Evolutionary conservation across 2,888 invertebrate genomes (phyloP).

Genomic region (Furcula furcula): DNA sequence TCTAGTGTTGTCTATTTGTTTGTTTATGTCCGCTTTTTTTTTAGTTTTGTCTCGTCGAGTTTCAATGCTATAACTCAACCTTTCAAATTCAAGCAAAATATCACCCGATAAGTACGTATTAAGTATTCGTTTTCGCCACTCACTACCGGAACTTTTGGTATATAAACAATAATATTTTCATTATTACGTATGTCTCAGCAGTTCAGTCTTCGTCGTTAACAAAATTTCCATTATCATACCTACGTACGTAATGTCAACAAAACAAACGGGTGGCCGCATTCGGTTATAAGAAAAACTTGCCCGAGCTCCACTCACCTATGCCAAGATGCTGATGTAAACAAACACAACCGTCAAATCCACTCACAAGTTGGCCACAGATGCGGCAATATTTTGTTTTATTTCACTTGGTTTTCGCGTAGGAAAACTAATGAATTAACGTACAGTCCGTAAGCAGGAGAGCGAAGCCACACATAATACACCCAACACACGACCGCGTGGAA

Average conservation of each 20-base stretch:
- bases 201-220: conserved; percentile 15
- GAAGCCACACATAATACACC: conserved; percentile 20
- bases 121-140: neutral
- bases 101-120: neutral
- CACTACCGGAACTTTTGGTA: neutral
- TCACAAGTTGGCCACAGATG: conserved; percentile 45
- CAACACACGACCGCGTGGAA: conserved; percentile 24
- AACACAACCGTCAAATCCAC: conserved; percentile 50
- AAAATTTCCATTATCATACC: conserved; percentile 35
- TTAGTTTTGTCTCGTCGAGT: neutral
- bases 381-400: conserved; percentile 42
- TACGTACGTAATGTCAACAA: conserved; percentile 47
- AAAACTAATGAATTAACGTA: conserved; percentile 69
- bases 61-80: neutral
- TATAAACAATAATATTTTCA: neutral
- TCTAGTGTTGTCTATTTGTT: conserved; percentile 10
- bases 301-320: conserved; percentile 46
- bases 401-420: conserved; percentile 71
- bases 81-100: neutral
- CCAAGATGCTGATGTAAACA: conserved; percentile 21
- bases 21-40: conserved; percentile 1
- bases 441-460: conserved; percentile 20
- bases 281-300: conserved; percentile 33
- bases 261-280: conserved; percentile 39
- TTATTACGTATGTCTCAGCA: neutral